A percentile compares a stretch with the other conserved stretches of the same genome.
phyloP scores from a whole-genome alignment of 35 echinoderm and acorn worm species.

The Lytechinus variegatus region DNA sequence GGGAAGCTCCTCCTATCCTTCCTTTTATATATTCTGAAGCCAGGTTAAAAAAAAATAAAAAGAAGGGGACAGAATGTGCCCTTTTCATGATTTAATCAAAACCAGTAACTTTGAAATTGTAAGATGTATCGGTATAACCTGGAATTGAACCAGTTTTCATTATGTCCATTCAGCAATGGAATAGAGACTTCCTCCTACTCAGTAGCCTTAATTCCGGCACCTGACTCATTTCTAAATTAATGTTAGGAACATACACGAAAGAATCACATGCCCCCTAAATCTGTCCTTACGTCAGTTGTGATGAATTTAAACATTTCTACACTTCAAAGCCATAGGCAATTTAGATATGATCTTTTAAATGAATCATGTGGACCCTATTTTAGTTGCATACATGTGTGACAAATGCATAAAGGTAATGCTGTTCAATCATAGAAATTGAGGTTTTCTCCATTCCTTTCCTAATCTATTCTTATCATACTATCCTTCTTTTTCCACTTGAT shows the following conservation, averaged over 20 bases:
- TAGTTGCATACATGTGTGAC: not conserved
- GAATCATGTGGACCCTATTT: not conserved
- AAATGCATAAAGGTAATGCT: not conserved
- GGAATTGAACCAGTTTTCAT: not conserved
- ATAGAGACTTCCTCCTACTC: not conserved
- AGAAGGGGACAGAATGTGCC: not conserved
- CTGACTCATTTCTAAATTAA: not conserved
- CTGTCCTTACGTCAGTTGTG: not conserved
- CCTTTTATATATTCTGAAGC: not conserved
- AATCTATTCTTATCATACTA: not conserved
- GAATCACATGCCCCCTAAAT: not conserved
- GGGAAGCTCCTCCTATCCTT: not conserved
- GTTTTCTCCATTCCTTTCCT: not conserved
- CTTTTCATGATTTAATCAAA: conserved; percentile 4
- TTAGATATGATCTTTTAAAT: not conserved
- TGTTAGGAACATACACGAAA: not conserved
- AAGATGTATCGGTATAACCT: not conserved
- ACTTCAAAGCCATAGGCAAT: not conserved
- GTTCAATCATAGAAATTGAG: not conserved
- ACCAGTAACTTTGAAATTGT: not conserved
- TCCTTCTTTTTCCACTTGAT: not conserved
- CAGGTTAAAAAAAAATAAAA: not conserved
- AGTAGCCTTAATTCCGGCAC: not conserved
- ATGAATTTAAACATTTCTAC: not conserved
- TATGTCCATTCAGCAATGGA: not conserved